Base-by-base conservation (phyloP, 2,797 vertebrate species). In the Coregonus sp. region DNA sequence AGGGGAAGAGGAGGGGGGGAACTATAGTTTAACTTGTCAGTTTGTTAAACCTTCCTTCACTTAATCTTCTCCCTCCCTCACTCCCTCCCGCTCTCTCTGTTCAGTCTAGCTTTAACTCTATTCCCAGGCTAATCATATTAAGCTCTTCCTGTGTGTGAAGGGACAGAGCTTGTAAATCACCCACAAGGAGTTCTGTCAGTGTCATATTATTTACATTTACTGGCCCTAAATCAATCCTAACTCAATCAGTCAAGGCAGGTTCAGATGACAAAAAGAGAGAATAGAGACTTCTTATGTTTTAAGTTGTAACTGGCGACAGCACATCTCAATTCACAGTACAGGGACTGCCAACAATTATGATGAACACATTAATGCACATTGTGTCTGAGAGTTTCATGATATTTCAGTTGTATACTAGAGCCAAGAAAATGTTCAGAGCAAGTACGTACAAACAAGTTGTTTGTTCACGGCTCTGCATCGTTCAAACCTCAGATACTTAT, bases 101-200 rank as follows among this genome's bases (percentile, higher is more conserved):
- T 69, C 15, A 16, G 52, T 18, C 63, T 50, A 51, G 4, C 33
- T 35, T 59, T 20, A 59, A 5, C 56, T 7, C 1, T 83, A 31
- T 87, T 86, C 81, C 79, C 80, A 86, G 71, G 80, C 84, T 89
- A 87, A 91, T 89, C 78, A 73, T 11, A 86, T 90, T 81, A 90
- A 75, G 73, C 73, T 76, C 76, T 77, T 86, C 78, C 84, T 78
- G 86, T 40, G 73, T 81, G 76, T 78, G 71, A 78, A 47, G 75
- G 74, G 37, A 51, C 77, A 81, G 75, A 77, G 69, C 16, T 76
- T 75, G 78, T 79, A 86, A 86, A 86, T 88, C 67, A 75, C 37
- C 72, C 85, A 80, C 73, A 88, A 86, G 82, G 80, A 86, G 76
- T 78, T 47, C 71, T 77, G 70, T 70, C 59, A 56, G 16, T 78